phyloP scores from a whole-genome alignment of 1,140 invertebrate genomes.

The Calephelis nemesis region DNA sequence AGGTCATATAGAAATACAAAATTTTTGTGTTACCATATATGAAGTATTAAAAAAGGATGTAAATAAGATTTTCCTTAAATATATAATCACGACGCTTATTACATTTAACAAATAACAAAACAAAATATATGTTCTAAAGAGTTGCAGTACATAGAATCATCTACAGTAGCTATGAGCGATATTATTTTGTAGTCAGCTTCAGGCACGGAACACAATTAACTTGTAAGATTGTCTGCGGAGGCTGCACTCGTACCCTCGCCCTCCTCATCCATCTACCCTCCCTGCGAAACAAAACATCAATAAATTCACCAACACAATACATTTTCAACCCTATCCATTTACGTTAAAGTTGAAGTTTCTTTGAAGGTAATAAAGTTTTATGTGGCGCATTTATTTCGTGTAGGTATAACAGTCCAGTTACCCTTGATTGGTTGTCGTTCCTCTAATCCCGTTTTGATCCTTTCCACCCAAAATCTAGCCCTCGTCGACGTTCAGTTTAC shows the following conservation, averaged over 20 bases:
- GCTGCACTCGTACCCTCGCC: constrained; percentile 70
- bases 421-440: constrained; percentile 81
- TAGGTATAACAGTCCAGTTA: constrained; percentile 80
- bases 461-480: constrained; percentile 75
- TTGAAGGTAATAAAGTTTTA: constrained; percentile 61
- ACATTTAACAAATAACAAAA: no score
- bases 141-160: neutral
- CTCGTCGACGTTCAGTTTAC: constrained; percentile 68
- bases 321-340: constrained; percentile 38
- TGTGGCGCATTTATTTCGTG: constrained; percentile 76
- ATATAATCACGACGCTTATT: no score
- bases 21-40: no score
- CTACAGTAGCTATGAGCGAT: constrained; percentile 43
- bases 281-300: constrained; percentile 78
- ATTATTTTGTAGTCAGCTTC: constrained; percentile 74
- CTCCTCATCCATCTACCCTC: constrained; percentile 66
- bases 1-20: no score
- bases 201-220: constrained; percentile 79
- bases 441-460: constrained; percentile 79
- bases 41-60: no score
- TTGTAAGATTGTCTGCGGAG: constrained; percentile 78
- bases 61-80: no score
- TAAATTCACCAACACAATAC: constrained; percentile 48
- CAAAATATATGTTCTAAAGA: no score
- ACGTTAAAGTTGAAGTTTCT: constrained; percentile 39